Percentiles rank a stretch among this genome's conserved stretches.
phyloP scores from a whole-genome alignment of 64 coral and sea anemone species.

The Astreopora myriophthalma region DNA sequence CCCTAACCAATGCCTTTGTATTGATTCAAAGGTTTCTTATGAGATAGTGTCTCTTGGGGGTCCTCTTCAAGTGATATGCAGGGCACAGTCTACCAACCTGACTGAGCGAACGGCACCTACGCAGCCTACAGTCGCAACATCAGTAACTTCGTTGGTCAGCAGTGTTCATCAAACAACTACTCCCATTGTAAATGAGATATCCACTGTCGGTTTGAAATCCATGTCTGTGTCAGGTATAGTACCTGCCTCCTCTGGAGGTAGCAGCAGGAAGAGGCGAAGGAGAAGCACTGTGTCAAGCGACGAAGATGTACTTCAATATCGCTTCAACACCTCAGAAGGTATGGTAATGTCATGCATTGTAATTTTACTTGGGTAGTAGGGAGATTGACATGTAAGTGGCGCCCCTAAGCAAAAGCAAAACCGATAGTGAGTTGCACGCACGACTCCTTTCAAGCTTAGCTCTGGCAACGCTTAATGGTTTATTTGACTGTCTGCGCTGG shows the following conservation, averaged over 20 bases:
- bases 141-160: background rate
- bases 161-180: background rate
- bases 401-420: too few relatives aligned
- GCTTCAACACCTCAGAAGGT: conserved; percentile 51
- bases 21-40: conserved; percentile 23
- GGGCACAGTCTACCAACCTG: conserved; percentile 50
- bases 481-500: too few relatives aligned
- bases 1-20: background rate
- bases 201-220: background rate
- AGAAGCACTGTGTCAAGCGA: conserved; percentile 9
- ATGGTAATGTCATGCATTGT: background rate
- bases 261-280: background rate
- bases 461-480: too few relatives aligned
- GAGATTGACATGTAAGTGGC: too few relatives aligned
- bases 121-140: background rate
- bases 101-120: background rate
- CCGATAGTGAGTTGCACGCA: too few relatives aligned
- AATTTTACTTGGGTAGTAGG: background rate
- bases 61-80: conserved; percentile 47
- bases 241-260: background rate
- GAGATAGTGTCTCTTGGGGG: conserved; percentile 15
- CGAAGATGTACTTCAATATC: conserved; percentile 33
- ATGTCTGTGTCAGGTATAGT: background rate
- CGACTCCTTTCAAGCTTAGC: too few relatives aligned
- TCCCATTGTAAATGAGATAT: background rate